These are phyloP conservation scores for Aleiodes testaceus DNA, from an alignment of 2,888 invertebrate genomes.

Conservation along the genomic window DNA sequence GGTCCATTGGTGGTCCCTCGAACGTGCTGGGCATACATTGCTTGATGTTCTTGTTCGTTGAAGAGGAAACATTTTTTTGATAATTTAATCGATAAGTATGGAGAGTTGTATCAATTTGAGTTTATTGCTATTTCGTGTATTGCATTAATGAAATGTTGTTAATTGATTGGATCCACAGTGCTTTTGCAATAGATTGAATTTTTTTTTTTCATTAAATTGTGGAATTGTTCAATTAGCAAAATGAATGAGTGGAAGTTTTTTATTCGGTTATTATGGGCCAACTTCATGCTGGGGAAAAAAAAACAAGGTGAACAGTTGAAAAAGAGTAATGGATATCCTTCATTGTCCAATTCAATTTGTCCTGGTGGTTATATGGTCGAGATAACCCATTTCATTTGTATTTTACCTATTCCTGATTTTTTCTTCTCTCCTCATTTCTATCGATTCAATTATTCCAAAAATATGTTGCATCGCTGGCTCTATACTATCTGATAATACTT, in stretches of 20 bases:
- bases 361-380: not conserved
- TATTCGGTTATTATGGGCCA: conserved; percentile 12
- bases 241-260: conserved; percentile 7
- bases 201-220: not conserved
- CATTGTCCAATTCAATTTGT: conserved; percentile 28
- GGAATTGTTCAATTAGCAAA: not conserved
- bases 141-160: no score
- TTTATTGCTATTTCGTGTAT: no score
- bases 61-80: not conserved
- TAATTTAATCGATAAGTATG: no score
- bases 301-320: conserved; percentile 2
- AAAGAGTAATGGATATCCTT: conserved; percentile 24
- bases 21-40: conserved; percentile 50
- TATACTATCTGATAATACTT: conserved; percentile 2
- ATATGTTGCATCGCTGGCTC: not conserved
- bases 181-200: no score
- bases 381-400: not conserved
- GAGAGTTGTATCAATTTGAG: no score
- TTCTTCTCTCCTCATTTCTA: not conserved
- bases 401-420: not conserved
- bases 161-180: no score
- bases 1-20: conserved; percentile 47
- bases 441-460: not conserved
- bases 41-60: conserved; percentile 19
- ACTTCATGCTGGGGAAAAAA: not conserved